Conservation (phyloP, 2,888 invertebrate genomes). For the Sphaeridia pumilis region DNA sequence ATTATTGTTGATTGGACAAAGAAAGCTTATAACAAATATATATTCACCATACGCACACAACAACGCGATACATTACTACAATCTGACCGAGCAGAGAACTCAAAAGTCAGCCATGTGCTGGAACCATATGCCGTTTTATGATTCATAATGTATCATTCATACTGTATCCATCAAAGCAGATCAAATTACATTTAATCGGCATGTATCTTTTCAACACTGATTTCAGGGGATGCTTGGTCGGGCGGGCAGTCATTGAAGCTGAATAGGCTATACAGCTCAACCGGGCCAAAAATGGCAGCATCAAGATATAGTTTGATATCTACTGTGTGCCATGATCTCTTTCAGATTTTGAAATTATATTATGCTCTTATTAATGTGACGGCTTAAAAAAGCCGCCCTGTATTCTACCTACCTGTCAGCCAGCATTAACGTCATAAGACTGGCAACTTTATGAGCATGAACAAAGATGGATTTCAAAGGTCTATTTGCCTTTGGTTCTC, state of each 20-base stretch:
- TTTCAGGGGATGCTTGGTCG: constrained; percentile 6
- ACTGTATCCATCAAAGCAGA: constrained; percentile 6
- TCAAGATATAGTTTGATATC: not conserved
- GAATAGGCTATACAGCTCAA: not conserved
- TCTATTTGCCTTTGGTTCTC: too few species aligned
- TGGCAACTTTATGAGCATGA: too few species aligned
- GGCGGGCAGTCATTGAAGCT: too few species aligned
- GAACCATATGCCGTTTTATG: not conserved
- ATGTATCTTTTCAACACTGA: constrained; percentile 14
- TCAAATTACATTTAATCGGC: constrained; percentile 19
- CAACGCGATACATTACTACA: not conserved
- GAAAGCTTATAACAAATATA: too few species aligned
- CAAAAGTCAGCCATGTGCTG: too few species aligned
- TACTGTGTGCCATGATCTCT: not conserved
- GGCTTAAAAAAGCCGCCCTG: too few species aligned
- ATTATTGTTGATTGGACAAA: too few species aligned
- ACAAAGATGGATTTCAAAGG: too few species aligned
- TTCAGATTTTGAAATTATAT: too few species aligned
- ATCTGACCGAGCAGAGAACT: not conserved
- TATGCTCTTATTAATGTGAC: too few species aligned
- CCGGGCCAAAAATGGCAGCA: not conserved
- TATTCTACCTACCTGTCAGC: too few species aligned
- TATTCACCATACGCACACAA: not conserved
- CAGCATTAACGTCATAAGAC: too few species aligned
- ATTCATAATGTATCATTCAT: not conserved